Evolutionary conservation across 1,140 invertebrate species (phyloP).

Genomic region (Lordiphosa stackelbergi): DNA sequence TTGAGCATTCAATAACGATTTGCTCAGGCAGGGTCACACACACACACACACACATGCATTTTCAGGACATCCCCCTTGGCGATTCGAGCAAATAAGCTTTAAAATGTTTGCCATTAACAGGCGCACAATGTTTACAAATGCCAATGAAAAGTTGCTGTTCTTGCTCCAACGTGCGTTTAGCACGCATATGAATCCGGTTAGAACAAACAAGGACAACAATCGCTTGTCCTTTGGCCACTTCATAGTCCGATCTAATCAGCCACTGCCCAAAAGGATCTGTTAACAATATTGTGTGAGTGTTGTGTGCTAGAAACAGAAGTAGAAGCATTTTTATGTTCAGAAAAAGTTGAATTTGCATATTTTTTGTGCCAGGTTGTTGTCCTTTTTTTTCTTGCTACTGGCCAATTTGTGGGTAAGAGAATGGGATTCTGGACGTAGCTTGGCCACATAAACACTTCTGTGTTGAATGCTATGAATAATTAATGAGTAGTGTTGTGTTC

Average conservation of each 20-base stretch:
- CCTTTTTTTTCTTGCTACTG: constrained; percentile 41
- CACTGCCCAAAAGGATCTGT: constrained; percentile 62
- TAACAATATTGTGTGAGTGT: constrained; percentile 58
- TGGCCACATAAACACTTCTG: constrained; percentile 68
- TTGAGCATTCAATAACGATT: constrained; percentile 72
- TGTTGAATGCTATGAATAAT: constrained; percentile 71
- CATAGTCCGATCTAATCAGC: constrained; percentile 62
- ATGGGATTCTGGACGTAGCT: constrained; percentile 3
- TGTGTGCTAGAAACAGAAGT: constrained; percentile 17
- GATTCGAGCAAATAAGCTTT: constrained; percentile 53
- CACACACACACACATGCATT: too few relatives aligned
- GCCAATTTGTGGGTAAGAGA: constrained; percentile 60
- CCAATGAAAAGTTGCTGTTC: constrained; percentile 28
- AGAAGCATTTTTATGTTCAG: constrained; percentile 58
- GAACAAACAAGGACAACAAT: constrained; percentile 19
- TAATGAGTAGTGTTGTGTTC: constrained; percentile 59
- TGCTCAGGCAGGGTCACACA: constrained; percentile 34
- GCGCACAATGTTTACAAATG: constrained; percentile 48
- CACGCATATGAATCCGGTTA: constrained; percentile 43
- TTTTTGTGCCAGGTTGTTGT: constrained; percentile 33
- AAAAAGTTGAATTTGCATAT: constrained; percentile 68
- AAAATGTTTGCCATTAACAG: constrained; percentile 53
- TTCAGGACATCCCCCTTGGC: background rate
- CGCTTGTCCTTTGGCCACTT: constrained; percentile 14
- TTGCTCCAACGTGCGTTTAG: constrained; percentile 37